Conservation (phyloP, 2,797 vertebrate genomes). For the Gymnopithys bicolor region DNA sequence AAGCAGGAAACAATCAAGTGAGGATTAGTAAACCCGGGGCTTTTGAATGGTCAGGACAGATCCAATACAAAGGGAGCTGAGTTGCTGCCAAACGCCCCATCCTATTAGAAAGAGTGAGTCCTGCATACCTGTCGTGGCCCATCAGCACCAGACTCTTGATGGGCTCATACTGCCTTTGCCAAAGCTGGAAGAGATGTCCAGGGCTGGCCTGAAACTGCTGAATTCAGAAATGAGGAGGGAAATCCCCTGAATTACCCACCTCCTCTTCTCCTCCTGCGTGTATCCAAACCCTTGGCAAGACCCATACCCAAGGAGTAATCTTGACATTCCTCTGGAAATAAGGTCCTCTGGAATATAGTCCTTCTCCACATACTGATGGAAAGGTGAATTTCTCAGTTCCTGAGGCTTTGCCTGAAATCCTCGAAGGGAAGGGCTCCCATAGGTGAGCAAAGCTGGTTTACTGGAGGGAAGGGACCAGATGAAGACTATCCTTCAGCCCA, state of each 20-base stretch:
- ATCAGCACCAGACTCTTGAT: background rate
- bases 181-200: background rate
- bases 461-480: background rate
- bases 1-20: slow-evolving; percentile 12
- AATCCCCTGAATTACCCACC: background rate
- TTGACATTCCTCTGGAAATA: background rate
- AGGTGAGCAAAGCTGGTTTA: background rate
- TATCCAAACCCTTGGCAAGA: background rate
- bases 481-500: background rate
- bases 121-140: background rate
- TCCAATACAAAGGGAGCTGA: background rate
- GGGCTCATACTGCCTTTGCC: background rate
- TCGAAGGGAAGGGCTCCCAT: background rate
- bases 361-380: background rate
- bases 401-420: background rate
- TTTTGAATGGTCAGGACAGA: background rate
- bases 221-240: background rate
- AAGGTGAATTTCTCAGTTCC: background rate
- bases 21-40: background rate
- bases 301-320: background rate
- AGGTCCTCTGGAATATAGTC: background rate
- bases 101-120: background rate
- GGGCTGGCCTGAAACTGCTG: background rate
- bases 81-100: background rate
- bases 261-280: background rate